These are phyloP conservation scores for Andrena chrysosceles DNA, from an alignment of 2,888 invertebrate genomes.

Conservation along the genomic window DNA sequence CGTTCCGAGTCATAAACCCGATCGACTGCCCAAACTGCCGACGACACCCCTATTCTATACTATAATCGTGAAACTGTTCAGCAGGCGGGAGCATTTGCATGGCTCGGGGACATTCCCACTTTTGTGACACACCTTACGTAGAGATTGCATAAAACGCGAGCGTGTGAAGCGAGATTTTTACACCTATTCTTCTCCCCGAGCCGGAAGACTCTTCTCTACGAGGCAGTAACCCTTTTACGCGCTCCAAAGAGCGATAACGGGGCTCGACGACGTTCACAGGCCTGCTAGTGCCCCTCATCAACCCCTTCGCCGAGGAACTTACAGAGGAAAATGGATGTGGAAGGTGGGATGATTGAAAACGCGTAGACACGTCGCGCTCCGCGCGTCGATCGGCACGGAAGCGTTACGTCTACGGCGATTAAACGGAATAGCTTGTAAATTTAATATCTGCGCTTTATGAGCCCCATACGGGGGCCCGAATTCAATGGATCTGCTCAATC, in stretches of 20 bases:
- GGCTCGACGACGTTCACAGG: background rate
- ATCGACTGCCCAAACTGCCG: too few relatives aligned
- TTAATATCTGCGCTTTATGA: conserved; percentile 53
- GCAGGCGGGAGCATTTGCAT: background rate
- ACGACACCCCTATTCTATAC: background rate
- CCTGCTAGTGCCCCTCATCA: background rate
- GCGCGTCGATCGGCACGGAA: background rate
- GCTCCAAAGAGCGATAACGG: conserved; percentile 32
- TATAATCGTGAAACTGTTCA: background rate
- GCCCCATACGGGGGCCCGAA: conserved; percentile 16
- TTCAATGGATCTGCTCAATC: conserved; percentile 53
- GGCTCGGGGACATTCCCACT: background rate
- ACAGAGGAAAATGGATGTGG: background rate
- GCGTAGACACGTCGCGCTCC: background rate
- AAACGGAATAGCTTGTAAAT: conserved; percentile 56
- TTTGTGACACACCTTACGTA: background rate
- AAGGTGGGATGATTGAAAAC: conserved; percentile 22
- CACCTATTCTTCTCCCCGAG: conserved; percentile 8
- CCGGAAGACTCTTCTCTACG: conserved; percentile 13
- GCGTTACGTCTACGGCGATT: conserved; percentile 12
- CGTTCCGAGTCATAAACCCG: too few relatives aligned
- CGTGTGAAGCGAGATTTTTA: conserved; percentile 27
- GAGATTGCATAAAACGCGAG: conserved; percentile 13
- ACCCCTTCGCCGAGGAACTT: background rate
- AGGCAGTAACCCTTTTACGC: conserved; percentile 49